Percentiles rank a stretch among this genome's conserved stretches.
Conservation (phyloP, 2,113 vertebrate genomes). For the Genyomyrus donnyi region DNA sequence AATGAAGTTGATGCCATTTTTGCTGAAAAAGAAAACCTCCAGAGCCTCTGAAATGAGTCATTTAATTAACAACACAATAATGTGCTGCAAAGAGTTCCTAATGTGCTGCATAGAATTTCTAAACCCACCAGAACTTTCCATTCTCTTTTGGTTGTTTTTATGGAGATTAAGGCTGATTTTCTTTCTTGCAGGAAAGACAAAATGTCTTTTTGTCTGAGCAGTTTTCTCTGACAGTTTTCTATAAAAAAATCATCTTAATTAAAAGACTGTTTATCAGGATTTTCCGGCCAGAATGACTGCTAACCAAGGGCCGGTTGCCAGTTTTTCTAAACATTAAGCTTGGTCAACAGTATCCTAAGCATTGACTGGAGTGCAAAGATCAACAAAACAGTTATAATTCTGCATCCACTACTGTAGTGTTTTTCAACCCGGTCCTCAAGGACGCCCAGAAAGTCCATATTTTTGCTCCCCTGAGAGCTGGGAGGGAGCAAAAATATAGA, state of each 20-base stretch:
- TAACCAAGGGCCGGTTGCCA: not conserved
- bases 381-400: not conserved
- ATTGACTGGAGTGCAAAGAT: not conserved
- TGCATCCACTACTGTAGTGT: not conserved
- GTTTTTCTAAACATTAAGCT: not conserved
- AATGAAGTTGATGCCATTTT: not conserved
- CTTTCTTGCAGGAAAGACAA: not conserved
- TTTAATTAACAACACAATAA: not conserved
- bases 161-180: not conserved
- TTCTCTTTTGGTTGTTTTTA: not conserved
- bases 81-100: not conserved
- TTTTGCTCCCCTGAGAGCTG: not conserved
- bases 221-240: not conserved
- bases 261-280: not conserved
- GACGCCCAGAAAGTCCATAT: not conserved
- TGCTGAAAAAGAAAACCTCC: not conserved
- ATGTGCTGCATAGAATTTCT: not conserved
- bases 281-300: not conserved
- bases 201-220: not conserved
- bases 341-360: not conserved
- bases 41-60: not conserved
- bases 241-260: not conserved
- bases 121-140: not conserved
- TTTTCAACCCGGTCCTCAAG: not conserved
- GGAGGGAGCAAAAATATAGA: not conserved